These are phyloP conservation scores for Ploceus nigricollis DNA, from an alignment of 2,113 vertebrate species.

Conservation along the genomic window DNA sequence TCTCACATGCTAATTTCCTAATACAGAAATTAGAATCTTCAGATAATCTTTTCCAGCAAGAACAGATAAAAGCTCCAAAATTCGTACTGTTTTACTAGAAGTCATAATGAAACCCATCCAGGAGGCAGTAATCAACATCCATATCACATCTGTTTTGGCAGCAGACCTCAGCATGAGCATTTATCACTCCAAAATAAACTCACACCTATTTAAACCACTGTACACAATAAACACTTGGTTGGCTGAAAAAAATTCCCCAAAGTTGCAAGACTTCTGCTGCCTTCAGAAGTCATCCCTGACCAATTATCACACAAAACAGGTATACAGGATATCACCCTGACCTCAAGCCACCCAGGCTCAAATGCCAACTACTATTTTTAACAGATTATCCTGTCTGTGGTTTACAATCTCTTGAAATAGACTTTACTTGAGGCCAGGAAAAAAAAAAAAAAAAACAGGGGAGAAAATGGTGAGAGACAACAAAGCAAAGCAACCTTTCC, in stretches of 20 bases:
- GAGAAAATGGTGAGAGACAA: background rate
- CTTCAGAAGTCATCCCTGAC: background rate
- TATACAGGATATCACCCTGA: background rate
- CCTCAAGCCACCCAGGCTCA: background rate
- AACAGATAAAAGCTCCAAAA: background rate
- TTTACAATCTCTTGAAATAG: background rate
- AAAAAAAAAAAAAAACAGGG: background rate
- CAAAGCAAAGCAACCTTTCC: background rate
- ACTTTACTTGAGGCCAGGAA: background rate
- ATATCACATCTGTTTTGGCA: background rate
- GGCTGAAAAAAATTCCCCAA: background rate
- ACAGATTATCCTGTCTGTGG: background rate
- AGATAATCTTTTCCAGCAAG: background rate
- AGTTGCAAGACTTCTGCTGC: background rate
- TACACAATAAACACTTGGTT: background rate
- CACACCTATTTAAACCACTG: background rate
- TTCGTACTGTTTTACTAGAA: background rate
- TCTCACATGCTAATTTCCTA: background rate
- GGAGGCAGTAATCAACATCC: background rate
- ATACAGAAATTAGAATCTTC: background rate
- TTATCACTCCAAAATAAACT: background rate
- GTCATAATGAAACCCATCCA: background rate
- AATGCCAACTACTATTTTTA: conserved; percentile 15
- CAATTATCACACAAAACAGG: background rate
- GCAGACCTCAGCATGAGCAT: background rate